phyloP scores from a whole-genome alignment of 1,140 invertebrate genomes.

The Heterodera carotae region DNA sequence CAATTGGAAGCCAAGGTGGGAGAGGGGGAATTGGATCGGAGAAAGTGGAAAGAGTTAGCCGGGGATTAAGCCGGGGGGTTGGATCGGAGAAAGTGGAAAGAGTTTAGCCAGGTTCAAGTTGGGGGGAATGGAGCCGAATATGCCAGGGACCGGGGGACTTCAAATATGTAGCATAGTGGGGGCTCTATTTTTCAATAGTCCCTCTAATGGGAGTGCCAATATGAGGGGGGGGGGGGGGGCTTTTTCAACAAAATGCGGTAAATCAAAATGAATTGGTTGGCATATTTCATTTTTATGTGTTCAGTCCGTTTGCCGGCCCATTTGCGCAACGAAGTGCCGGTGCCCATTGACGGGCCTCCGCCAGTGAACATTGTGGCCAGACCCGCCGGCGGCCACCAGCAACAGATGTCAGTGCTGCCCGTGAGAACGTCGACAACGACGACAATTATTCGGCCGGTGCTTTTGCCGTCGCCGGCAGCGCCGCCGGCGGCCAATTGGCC shows the following conservation, averaged over 20 bases:
- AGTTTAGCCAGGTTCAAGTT: too few species aligned
- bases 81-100: too few species aligned
- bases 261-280: background rate
- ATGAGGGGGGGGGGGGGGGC: too few species aligned
- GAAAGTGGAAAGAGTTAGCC: too few species aligned
- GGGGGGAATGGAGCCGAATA: too few species aligned
- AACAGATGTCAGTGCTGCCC: slow-evolving; percentile 15
- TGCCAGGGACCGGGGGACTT: too few species aligned
- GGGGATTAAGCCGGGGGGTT: too few species aligned
- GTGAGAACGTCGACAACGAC: slow-evolving; percentile 6
- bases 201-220: too few species aligned
- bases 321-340: slow-evolving; percentile 40
- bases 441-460: slow-evolving; percentile 40
- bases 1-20: background rate
- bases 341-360: slow-evolving; percentile 42
- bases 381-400: slow-evolving; percentile 17
- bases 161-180: too few species aligned
- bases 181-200: too few species aligned
- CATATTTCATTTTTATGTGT: background rate
- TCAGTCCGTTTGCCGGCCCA: slow-evolving; percentile 13
- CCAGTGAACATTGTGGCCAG: background rate
- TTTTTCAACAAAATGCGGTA: background rate
- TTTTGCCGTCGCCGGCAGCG: slow-evolving; percentile 13
- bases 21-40: too few species aligned
- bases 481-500: background rate